These are phyloP conservation scores for Sprattus sprattus DNA, from an alignment of 2,113 vertebrate species.

Conservation along the genomic window DNA sequence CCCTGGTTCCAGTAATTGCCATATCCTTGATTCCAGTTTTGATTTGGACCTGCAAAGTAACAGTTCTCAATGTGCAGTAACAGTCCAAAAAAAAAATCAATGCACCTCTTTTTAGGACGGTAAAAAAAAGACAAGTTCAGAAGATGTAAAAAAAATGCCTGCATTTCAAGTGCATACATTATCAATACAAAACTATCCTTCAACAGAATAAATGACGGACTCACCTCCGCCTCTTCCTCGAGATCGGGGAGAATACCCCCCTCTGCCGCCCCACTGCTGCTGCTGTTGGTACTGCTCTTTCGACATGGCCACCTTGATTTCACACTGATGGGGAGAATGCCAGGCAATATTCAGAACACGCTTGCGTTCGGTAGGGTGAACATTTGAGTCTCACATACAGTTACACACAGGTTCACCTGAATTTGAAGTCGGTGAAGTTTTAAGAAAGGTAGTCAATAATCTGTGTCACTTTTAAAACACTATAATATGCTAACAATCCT, in stretches of 20 bases:
- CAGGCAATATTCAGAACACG: conserved; percentile 20
- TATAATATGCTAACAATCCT: too few relatives aligned
- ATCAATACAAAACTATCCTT: neutral
- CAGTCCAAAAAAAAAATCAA: neutral
- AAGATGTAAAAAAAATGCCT: neutral
- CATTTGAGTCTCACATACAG: too few relatives aligned
- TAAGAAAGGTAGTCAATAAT: too few relatives aligned
- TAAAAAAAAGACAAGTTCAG: too few relatives aligned
- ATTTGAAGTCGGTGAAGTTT: too few relatives aligned
- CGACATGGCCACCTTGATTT: conserved; percentile 98
- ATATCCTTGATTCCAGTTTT: conserved; percentile 97
- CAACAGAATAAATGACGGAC: neutral
- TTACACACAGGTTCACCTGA: too few relatives aligned
- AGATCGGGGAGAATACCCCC: conserved; percentile 83
- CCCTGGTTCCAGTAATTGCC: conserved; percentile 98
- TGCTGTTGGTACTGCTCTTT: conserved; percentile 98
- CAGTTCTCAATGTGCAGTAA: neutral
- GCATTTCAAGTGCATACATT: neutral
- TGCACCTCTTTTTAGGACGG: too few relatives aligned
- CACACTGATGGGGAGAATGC: conserved; percentile 76
- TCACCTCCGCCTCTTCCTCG: conserved; percentile 83
- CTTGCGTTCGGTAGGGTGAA: too few relatives aligned
- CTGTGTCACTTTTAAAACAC: too few relatives aligned
- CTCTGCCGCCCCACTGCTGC: conserved; percentile 93
- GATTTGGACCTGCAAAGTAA: conserved; percentile 82